Base-by-base conservation (phyloP, 2,888 invertebrate genomes). In the Altica lythri region DNA sequence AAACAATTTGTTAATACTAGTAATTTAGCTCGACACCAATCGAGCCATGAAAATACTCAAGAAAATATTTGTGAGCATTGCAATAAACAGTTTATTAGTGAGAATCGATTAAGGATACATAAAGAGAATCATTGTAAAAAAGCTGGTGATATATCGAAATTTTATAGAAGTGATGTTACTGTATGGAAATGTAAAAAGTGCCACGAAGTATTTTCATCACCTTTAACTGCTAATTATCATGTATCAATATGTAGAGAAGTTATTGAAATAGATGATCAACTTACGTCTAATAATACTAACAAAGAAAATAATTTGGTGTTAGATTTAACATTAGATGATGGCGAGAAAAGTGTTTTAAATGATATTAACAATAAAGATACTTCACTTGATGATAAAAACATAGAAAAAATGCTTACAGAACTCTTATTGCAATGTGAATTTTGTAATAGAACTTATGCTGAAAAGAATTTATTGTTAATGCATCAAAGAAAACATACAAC, bases 371-470 rank as follows among this genome's bases (percentile, higher is more conserved):
- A 38, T 12, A 47, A 38, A 25, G 27, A 13, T 9, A 12, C 10
- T 18, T 2, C 14, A 8, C 19, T 14, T 6, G 55, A 59, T 8
- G 59, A 61, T 47, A 58, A 61, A 32, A 64, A 68, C 42, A 68
- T 74, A 3, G 72, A 75, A 50, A 75, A 73, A 63, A 71, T 75
- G 18, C 62, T 72, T n/a, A 77, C 76, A 0, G 77, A 77, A 59
- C 62, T 76, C 16, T 56, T 83, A 3, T 71, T 82, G 19, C 83
- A 84, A 65, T 84, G 84, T 57, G 84, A 84, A 68, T 84, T 81
- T 64, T 85, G 84, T 63, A 83, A 83, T 61, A 78, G 79, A 32
- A 77, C 81, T 0, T 85, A 82, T 61, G 77, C 79, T 0, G 81
- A 83, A 40, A 77, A 79, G 35, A 75, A 76, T 0, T 72, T 76